Evolutionary conservation across 2,888 invertebrate genomes (phyloP), one percentile per base, ranked within the genome.

Genomic region (Ochropacha duplaris): DNA sequence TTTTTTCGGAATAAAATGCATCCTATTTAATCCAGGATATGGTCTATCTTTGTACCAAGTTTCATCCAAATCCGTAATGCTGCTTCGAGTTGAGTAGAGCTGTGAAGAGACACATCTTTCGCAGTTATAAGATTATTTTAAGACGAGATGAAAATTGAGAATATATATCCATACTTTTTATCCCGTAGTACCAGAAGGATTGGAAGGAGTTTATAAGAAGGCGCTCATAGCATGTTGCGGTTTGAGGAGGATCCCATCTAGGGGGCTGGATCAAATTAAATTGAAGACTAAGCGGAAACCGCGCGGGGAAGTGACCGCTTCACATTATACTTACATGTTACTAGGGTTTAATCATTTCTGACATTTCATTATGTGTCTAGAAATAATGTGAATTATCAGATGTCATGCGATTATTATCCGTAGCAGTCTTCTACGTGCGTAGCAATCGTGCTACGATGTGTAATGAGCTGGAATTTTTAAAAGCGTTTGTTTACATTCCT

Each of bases 201-300:
- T 79, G 76, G 69, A 81, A 78, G 73, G 77, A 83, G 82, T 84
- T 82, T 82, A 80, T 83, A 84, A 86, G 81, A 44, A 44, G 12
- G 80, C 78, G 75, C 74, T 81, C 80, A 78, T 80, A 78, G 78
- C 78, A 83, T 83, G 82, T 84, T 80, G 83, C 81, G 78, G 80
- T 73, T 67, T 71, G 64, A 61, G 65, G 74, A 65, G 66, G 65
- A 59, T 67, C 58, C 57, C 60, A 55, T 19, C 1, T 54, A 44
- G 69, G 67, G 63, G 66, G 64, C 71, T 66, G 78, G 83, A 83
- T 86, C 79, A 83, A 87, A 87, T 87, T 84, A 86, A 86, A 86
- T 82, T 84, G 84, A 81, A 81, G 80, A 83, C 81, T 83, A 79
- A 83, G 82, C 84, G 79, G 75, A 81, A 82, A 75, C 72, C 70